These are phyloP conservation scores for Oscheius sp. DNA, from an alignment of 2,888 invertebrate species.

Conservation along the genomic window DNA sequence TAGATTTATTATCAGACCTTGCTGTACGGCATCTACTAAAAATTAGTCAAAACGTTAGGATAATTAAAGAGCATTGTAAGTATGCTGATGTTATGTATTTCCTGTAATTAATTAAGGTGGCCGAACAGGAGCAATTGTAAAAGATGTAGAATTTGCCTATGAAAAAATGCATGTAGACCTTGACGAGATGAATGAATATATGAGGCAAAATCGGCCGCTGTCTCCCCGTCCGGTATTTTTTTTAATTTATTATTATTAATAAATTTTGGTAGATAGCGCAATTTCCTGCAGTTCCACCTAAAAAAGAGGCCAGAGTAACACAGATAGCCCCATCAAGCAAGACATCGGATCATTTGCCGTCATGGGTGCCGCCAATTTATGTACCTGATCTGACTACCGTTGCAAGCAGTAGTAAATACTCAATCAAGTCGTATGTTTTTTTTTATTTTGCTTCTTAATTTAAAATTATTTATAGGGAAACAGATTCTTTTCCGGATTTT, in stretches of 20 bases:
- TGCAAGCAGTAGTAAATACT: conserved; percentile 11
- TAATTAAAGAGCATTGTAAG: conserved; percentile 29
- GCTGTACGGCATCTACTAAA: conserved; percentile 26
- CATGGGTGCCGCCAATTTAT: conserved; percentile 29
- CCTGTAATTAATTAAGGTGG: conserved; percentile 18
- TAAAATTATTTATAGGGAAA: not conserved
- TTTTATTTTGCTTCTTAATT: not conserved
- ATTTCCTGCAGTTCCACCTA: conserved; percentile 17
- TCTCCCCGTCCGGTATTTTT: conserved; percentile 19
- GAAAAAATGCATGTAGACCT: conserved; percentile 29
- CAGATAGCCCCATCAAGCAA: conserved; percentile 22
- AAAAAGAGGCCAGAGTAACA: not conserved
- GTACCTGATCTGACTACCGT: not conserved
- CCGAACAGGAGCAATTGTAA: not conserved
- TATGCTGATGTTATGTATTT: not conserved
- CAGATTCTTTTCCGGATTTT: conserved; percentile 24
- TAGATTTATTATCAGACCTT: conserved; percentile 27
- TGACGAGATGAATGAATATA: conserved; percentile 44
- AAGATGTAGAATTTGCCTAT: conserved; percentile 34
- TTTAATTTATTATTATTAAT: not conserved
- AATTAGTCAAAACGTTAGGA: conserved; percentile 26
- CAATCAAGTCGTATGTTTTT: conserved; percentile 6
- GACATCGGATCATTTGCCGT: conserved; percentile 11
- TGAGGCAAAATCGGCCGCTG: conserved; percentile 33
- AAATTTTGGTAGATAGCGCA: conserved; percentile 8